Conservation (phyloP, 2,797 vertebrate genomes). For the Carapus acus region DNA sequence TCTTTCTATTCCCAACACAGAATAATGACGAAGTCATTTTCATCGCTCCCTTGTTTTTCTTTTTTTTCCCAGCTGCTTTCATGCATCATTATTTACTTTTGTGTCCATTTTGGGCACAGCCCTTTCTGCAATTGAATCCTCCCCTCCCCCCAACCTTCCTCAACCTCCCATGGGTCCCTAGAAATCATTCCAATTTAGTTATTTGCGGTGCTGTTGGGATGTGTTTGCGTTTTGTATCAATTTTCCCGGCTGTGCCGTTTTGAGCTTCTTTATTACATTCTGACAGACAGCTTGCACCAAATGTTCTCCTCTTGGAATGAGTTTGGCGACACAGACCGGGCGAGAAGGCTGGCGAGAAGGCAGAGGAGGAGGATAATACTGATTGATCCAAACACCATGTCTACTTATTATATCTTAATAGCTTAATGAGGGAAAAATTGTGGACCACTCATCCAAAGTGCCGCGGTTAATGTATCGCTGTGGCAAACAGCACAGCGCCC, state of each 20-base stretch:
- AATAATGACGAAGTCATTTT: background rate
- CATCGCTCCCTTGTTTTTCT: background rate
- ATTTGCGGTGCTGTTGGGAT: constrained; percentile 10
- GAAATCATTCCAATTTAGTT: constrained; percentile 12
- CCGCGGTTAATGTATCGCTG: constrained; percentile 43
- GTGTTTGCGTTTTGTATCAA: constrained; percentile 10
- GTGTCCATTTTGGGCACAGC: constrained; percentile 9
- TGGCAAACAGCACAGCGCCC: constrained; percentile 42
- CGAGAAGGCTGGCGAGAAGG: constrained; percentile 20
- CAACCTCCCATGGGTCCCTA: constrained; percentile 10
- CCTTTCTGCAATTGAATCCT: constrained; percentile 25
- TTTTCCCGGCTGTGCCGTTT: constrained; percentile 3
- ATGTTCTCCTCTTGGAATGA: constrained; percentile 36
- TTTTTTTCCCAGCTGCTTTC: constrained; percentile 1
- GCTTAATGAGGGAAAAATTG: constrained; percentile 35
- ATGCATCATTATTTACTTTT: constrained; percentile 2
- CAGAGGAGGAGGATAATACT: constrained; percentile 20
- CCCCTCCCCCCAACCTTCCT: too few species aligned
- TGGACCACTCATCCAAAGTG: constrained; percentile 38
- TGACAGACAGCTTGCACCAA: constrained; percentile 42
- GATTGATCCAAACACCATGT: constrained; percentile 26
- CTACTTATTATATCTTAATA: constrained; percentile 36
- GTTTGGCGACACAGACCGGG: constrained; percentile 17
- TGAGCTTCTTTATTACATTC: constrained; percentile 13
- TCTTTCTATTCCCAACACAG: background rate